phyloP scores from a whole-genome alignment of 2,888 invertebrate genomes.

The Beris chalybata region DNA sequence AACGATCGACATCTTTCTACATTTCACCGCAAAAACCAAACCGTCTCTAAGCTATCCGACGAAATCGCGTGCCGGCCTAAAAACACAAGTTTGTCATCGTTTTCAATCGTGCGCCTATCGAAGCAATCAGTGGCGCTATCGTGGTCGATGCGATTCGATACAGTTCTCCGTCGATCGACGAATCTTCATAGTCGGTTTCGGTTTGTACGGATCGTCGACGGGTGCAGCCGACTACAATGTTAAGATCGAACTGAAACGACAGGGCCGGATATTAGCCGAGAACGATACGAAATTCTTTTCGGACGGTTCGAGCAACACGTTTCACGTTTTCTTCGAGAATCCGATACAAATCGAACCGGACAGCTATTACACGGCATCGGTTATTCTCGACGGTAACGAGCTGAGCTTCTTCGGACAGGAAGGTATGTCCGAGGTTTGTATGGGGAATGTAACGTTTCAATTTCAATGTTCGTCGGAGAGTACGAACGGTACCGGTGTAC shows the following conservation, averaged over 20 bases:
- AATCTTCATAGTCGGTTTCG: conserved; percentile 94
- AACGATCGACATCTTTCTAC: conserved; percentile 91
- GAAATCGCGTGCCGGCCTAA: conserved; percentile 82
- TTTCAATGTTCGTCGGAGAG: conserved; percentile 97
- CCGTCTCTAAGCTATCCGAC: conserved; percentile 81
- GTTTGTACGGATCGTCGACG: conserved; percentile 93
- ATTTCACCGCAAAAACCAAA: conserved; percentile 89
- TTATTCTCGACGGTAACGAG: conserved; percentile 89
- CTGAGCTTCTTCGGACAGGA: conserved; percentile 97
- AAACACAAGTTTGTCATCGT: conserved; percentile 92
- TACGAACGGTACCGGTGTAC: conserved; percentile 96
- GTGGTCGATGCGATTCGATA: conserved; percentile 94
- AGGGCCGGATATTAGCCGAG: conserved; percentile 86
- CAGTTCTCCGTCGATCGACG: conserved; percentile 95
- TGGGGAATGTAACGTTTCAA: conserved; percentile 92
- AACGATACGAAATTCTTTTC: conserved; percentile 94
- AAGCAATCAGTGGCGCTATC: conserved; percentile 96
- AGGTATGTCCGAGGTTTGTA: conserved; percentile 91
- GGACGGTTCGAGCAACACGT: conserved; percentile 94
- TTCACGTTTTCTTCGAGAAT: conserved; percentile 82
- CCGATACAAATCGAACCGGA: conserved; percentile 89
- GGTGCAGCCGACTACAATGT: conserved; percentile 95
- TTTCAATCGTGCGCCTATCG: conserved; percentile 96
- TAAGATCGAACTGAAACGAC: conserved; percentile 88
- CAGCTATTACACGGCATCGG: conserved; percentile 94